A percentile compares a stretch with the other conserved stretches of the same genome.
Evolutionary conservation across 2,888 invertebrate genomes (phyloP).

Genomic region (Acronicta alni): DNA sequence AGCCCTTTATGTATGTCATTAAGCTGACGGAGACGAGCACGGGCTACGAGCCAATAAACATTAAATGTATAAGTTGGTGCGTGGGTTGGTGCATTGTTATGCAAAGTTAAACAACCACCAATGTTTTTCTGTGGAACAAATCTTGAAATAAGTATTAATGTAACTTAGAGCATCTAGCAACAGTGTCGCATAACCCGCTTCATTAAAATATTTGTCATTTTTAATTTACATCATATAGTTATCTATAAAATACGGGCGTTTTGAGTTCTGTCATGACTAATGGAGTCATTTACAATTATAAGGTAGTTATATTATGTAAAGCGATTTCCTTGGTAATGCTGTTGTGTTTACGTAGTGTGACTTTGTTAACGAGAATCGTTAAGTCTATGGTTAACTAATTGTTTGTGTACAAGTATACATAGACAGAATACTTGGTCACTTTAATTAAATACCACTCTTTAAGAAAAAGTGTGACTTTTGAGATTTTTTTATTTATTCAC

Average conservation of each 20-base stretch:
- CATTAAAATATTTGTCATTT: slow-evolving; percentile 72
- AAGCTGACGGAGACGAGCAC: slow-evolving; percentile 3
- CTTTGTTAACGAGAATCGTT: slow-evolving; percentile 60
- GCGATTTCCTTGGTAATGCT: slow-evolving; percentile 86
- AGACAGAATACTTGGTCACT: slow-evolving; percentile 27
- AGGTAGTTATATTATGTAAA: slow-evolving; percentile 75
- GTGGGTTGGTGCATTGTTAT: slow-evolving; percentile 1
- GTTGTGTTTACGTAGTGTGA: slow-evolving; percentile 68
- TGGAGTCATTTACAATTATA: slow-evolving; percentile 71
- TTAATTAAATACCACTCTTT: slow-evolving; percentile 18
- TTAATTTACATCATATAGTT: slow-evolving; percentile 68
- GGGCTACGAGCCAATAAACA: slow-evolving; percentile 24
- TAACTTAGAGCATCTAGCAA: slow-evolving; percentile 54
- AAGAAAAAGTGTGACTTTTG: slow-evolving; percentile 29
- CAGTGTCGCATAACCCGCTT: slow-evolving; percentile 67
- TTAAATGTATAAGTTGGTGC: slow-evolving; percentile 12
- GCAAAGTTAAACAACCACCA: neutral
- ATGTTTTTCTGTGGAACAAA: no score
- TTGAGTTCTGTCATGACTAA: slow-evolving; percentile 70
- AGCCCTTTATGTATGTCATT: slow-evolving; percentile 10
- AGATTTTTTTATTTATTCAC: slow-evolving; percentile 44
- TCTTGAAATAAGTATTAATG: slow-evolving; percentile 1
- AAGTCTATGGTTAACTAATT: slow-evolving; percentile 71
- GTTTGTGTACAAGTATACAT: slow-evolving; percentile 29
- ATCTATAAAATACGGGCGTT: slow-evolving; percentile 70